Base-by-base conservation (phyloP, 2,797 vertebrate genomes). In the Gila robusta region DNA sequence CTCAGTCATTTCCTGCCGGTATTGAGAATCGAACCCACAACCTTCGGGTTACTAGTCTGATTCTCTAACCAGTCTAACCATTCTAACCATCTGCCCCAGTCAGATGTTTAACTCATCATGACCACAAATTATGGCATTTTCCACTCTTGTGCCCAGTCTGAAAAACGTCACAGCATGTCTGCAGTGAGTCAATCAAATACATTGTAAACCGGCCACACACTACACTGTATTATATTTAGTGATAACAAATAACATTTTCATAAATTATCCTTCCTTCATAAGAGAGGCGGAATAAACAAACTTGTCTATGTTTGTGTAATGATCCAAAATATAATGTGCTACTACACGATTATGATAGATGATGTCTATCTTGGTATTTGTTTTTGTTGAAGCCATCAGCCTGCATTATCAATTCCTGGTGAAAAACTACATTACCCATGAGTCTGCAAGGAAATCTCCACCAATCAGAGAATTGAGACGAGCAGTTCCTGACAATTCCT, bases 61-160 rank as follows among this genome's bases (percentile, higher is more conserved):
- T 11, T 47, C 47, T 16, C 32, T 32, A 32, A 32, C 32, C 32
- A 32, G 32, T 32, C 47, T 49, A 49, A 16, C 47, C 47, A 49
- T 49, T 49, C 47, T 49, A 49, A 49, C 14, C 47, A 49, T 49
- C 47, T 47, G 47, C 2, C 10, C 10, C 41, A 44, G 44, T 49
- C 14, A 49, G 47, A 49, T 49, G 35, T 86, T 86, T 86, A 52
- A 83, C 67, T 86, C n/a, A 47, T 82, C 70, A 64, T 80, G 67
- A 72, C 26, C 76, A 26, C 44, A 54, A 26, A 56, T 80, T 67
- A 69, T 47, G 23, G 14, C 66, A 59, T 77, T 67, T 86, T 70
- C 12, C 44, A 72, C 74, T 49, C 28, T 28, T 52, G 59, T 82
- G 83, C 26, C 37, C 59, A 14, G 32, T 86, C 11, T 54, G 72